A percentile compares a stretch with the other conserved stretches of the same genome.
Conservation (phyloP, 2,797 vertebrate genomes). For the Acanthornis magna region DNA sequence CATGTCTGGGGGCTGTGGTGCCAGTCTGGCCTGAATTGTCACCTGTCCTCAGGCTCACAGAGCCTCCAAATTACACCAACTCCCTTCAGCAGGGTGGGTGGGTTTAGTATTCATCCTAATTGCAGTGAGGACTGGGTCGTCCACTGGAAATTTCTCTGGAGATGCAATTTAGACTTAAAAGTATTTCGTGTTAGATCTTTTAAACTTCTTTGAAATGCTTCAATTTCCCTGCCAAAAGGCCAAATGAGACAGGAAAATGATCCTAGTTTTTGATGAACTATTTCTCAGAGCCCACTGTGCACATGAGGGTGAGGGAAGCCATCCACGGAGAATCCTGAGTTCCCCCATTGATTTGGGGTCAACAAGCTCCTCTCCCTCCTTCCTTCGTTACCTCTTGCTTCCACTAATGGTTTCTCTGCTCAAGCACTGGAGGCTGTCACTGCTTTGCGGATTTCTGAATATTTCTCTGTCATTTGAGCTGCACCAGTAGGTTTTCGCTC, state of each 20-base stretch:
- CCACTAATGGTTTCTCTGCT: slow-evolving; percentile 46
- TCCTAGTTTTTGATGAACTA: not conserved
- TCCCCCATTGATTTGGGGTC: not conserved
- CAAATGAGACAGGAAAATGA: slow-evolving; percentile 35
- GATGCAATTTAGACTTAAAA: slow-evolving; percentile 54
- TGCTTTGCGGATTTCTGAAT: slow-evolving; percentile 45
- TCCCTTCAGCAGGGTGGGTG: fast-evolving
- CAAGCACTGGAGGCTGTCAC: not conserved
- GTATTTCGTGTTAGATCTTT: not conserved
- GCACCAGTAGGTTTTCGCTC: slow-evolving; percentile 3
- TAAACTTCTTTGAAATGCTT: slow-evolving; percentile 42
- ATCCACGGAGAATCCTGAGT: not conserved
- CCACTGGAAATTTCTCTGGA: slow-evolving; percentile 29
- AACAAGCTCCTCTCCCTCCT: not conserved
- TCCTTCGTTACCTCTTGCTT: slow-evolving; percentile 40
- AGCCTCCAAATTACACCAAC: not conserved
- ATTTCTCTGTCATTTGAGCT: slow-evolving; percentile 50
- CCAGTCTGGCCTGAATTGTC: not conserved
- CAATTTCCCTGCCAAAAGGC: not conserved
- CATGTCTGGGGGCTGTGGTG: not conserved
- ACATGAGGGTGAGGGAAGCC: not conserved
- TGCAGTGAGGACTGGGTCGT: not conserved
- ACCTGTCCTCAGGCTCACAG: not conserved
- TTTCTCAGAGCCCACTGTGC: not conserved
- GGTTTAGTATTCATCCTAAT: not conserved